Evolutionary conservation across 2,113 vertebrate genomes (phyloP).

Genomic region (Nymphicus hollandicus): DNA sequence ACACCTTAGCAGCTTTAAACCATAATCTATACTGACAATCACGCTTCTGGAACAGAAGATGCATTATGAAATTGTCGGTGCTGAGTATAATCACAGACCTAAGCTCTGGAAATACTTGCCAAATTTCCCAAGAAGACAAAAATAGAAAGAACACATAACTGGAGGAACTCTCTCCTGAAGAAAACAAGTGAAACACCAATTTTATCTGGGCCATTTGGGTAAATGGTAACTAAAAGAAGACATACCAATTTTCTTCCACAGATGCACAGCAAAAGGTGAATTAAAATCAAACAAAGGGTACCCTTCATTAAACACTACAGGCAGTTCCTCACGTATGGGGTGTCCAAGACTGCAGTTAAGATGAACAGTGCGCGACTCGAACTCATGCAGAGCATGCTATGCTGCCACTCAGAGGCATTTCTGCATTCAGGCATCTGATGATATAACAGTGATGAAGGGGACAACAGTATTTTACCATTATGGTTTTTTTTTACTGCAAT

Average conservation of each 20-base stretch:
- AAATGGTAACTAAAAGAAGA: not conserved
- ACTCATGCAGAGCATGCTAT: not conserved
- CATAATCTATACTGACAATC: not conserved
- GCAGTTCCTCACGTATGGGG: not conserved
- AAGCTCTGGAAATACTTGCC: not conserved
- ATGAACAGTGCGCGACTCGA: not conserved
- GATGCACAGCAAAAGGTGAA: not conserved
- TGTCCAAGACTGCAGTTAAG: not conserved
- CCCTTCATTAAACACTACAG: not conserved
- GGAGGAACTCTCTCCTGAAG: not conserved
- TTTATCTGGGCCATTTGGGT: not conserved
- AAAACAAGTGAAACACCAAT: not conserved
- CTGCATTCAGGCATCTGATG: not conserved
- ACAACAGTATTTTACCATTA: not conserved
- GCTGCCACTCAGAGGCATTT: not conserved
- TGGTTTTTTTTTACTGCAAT: not conserved
- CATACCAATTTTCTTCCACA: not conserved
- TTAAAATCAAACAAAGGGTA: not conserved
- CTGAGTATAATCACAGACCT: not conserved
- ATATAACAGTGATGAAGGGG: not conserved
- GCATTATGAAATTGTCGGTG: not conserved
- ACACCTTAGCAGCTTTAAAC: conserved; percentile 12
- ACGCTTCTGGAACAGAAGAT: not conserved
- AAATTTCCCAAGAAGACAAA: not conserved
- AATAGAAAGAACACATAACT: not conserved